Conservation (phyloP, 2,888 invertebrate genomes). For the Odontomyia ornata region DNA sequence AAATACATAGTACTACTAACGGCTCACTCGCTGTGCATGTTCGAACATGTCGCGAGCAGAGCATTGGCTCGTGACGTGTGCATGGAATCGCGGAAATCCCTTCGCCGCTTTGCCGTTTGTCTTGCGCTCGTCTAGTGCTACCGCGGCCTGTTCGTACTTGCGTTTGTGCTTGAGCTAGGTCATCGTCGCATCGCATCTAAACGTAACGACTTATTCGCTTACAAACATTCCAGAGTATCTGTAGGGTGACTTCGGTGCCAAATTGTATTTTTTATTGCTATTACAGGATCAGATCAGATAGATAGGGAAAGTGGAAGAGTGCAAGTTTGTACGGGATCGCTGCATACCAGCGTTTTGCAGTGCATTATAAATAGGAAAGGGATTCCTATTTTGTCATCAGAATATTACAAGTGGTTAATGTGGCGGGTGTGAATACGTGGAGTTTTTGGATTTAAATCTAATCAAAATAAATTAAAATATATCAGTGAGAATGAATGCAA, state of each 20-base stretch:
- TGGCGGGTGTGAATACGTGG: background rate
- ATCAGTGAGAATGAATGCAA: background rate
- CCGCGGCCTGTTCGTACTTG: background rate
- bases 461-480: background rate
- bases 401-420: background rate
- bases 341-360: background rate
- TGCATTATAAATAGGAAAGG: background rate
- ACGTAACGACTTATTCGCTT: background rate
- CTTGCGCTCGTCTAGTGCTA: background rate
- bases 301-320: too few species aligned
- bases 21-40: background rate
- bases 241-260: background rate
- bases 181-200: background rate
- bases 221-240: background rate
- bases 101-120: background rate
- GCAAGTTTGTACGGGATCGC: background rate
- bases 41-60: conserved; percentile 1
- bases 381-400: background rate
- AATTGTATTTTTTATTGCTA: background rate
- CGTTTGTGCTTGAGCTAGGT: background rate
- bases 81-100: background rate
- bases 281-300: background rate
- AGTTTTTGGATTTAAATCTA: background rate
- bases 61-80: background rate
- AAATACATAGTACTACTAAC: background rate